phyloP scores from a whole-genome alignment of 2,113 vertebrate genomes.

The Lampris megalopsis region DNA sequence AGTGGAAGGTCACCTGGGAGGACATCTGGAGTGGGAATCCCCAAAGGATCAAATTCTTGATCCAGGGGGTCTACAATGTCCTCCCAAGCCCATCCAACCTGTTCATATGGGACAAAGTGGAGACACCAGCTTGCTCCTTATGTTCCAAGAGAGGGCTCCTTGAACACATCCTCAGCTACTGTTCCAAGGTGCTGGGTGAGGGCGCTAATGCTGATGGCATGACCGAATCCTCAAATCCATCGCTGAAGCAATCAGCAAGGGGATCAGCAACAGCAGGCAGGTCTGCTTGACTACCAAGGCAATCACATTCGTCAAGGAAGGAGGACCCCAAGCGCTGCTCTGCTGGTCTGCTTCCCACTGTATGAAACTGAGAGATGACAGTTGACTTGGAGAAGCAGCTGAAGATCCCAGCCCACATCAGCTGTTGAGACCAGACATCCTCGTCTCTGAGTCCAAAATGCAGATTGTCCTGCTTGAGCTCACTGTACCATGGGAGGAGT shows the following conservation, averaged over 20 bases:
- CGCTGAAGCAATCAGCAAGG: conserved; percentile 33
- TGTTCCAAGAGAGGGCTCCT: conserved; percentile 8
- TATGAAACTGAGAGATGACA: background rate
- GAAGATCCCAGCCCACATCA: too few relatives aligned
- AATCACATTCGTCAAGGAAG: background rate
- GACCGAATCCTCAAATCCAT: conserved; percentile 31
- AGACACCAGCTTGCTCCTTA: background rate
- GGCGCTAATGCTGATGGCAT: conserved; percentile 24
- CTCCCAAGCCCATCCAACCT: background rate
- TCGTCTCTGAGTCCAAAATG: too few relatives aligned
- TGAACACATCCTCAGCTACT: conserved; percentile 21
- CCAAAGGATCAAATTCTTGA: too few relatives aligned
- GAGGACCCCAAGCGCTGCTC: background rate
- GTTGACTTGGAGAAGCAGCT: too few relatives aligned
- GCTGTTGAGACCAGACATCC: too few relatives aligned
- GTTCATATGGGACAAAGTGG: background rate
- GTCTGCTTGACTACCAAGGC: conserved; percentile 18
- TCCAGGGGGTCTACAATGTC: too few relatives aligned
- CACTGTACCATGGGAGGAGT: too few relatives aligned
- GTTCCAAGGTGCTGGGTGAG: conserved; percentile 14
- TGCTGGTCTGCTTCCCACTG: background rate
- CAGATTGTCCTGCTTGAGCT: too few relatives aligned
- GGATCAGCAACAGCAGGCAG: conserved; percentile 13
- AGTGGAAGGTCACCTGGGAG: too few relatives aligned
- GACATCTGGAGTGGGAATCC: too few relatives aligned